Evolutionary conservation across 2,797 vertebrate genomes (phyloP).

Genomic region (Enteromius viviparus): DNA sequence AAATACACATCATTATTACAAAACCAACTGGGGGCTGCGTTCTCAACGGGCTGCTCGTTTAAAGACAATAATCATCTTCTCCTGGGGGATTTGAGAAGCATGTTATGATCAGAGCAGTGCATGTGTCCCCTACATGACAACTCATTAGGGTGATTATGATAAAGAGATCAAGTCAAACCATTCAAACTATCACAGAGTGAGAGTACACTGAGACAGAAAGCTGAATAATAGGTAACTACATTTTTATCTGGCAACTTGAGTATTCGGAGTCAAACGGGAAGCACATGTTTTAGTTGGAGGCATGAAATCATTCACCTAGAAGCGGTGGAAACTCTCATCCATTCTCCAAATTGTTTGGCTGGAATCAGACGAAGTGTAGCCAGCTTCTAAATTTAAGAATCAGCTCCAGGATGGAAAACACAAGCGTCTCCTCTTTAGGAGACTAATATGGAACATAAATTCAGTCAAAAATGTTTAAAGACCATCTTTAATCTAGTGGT

Average conservation of each 20-base stretch:
- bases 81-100: constrained; percentile 3
- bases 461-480: constrained; percentile 44
- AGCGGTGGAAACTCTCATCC: constrained; percentile 43
- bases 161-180: not conserved
- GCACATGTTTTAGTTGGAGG: constrained; percentile 20
- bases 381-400: constrained; percentile 45
- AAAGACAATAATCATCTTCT: constrained; percentile 24
- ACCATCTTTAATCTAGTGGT: constrained; percentile 37
- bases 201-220: not conserved
- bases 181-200: not conserved
- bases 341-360: constrained; percentile 50
- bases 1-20: constrained; percentile 19
- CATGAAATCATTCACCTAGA: constrained; percentile 37
- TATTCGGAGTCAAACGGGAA: not conserved
- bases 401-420: constrained; percentile 51
- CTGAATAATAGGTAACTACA: not conserved
- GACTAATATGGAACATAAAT: constrained; percentile 52
- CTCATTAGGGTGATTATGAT: not conserved
- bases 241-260: not conserved
- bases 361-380: constrained; percentile 26
- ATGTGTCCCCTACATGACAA: not conserved
- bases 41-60: constrained; percentile 29
- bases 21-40: constrained; percentile 11
- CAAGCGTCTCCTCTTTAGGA: constrained; percentile 25
- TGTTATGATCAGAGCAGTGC: constrained; percentile 2